These are phyloP conservation scores for Crepidodera aurea DNA, from an alignment of 2,888 invertebrate genomes.

Conservation along the genomic window DNA sequence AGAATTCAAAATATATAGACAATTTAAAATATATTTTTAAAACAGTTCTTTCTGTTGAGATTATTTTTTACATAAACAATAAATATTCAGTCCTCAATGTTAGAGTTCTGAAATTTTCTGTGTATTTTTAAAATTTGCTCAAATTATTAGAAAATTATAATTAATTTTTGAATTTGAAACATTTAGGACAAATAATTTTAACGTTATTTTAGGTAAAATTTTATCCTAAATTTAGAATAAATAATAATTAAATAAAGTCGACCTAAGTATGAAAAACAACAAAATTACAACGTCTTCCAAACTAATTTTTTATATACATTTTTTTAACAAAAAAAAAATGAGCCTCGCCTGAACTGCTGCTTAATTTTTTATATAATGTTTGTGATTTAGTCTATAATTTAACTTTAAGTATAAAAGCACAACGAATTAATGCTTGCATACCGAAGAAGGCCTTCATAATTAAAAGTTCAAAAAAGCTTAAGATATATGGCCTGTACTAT, in stretches of 20 bases:
- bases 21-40: too few relatives aligned
- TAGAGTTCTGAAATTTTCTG: too few relatives aligned
- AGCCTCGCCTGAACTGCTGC: conserved; percentile 41
- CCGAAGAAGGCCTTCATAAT: not conserved
- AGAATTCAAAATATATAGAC: too few relatives aligned
- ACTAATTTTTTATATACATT: conserved; percentile 25
- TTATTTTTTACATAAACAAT: too few relatives aligned
- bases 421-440: conserved; percentile 25
- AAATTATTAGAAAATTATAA: not conserved
- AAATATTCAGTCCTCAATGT: too few relatives aligned
- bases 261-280: conserved; percentile 40
- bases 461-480: not conserved
- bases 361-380: conserved; percentile 31
- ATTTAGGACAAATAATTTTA: conserved; percentile 19
- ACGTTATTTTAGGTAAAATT: conserved; percentile 22
- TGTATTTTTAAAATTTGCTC: not conserved
- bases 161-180: not conserved
- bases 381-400: conserved; percentile 33
- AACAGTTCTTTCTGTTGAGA: too few relatives aligned
- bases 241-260: conserved; percentile 10
- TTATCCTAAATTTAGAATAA: conserved; percentile 25
- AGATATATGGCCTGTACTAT: not conserved
- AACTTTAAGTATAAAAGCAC: conserved; percentile 15
- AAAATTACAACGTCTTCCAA: conserved; percentile 51
- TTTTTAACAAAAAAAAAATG: conserved; percentile 28